These are phyloP conservation scores for Scolopax mira DNA, from an alignment of 2,113 vertebrate species.

Conservation along the genomic window DNA sequence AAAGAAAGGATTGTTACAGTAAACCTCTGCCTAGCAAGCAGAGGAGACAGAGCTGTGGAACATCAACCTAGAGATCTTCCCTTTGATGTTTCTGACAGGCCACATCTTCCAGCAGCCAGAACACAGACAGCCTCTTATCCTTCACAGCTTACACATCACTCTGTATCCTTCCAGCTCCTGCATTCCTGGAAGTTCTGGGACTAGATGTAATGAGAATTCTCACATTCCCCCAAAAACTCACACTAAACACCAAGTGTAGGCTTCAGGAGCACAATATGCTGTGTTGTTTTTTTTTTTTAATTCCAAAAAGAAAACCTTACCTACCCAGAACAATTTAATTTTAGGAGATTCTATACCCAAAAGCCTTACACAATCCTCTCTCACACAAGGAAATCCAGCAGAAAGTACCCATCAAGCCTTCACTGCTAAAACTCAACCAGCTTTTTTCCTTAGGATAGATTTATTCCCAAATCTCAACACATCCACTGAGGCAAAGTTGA, in stretches of 20 bases:
- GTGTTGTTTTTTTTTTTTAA: background rate
- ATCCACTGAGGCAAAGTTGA: background rate
- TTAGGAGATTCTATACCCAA: background rate
- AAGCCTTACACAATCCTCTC: background rate
- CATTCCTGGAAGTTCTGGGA: background rate
- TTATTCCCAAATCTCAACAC: background rate
- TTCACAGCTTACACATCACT: background rate
- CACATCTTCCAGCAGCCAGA: background rate
- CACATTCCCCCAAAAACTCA: background rate
- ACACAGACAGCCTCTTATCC: background rate
- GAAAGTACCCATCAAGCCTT: background rate
- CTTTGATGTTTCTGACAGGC: background rate
- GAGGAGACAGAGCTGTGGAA: background rate
- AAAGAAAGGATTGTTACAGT: accelerated
- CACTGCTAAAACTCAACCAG: background rate
- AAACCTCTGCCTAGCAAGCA: background rate
- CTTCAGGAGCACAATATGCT: background rate
- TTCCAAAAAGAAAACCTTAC: background rate
- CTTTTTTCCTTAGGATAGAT: background rate
- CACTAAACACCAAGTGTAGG: background rate
- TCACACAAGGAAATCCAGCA: background rate
- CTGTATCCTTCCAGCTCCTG: background rate
- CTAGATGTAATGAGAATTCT: background rate
- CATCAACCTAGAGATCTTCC: background rate
- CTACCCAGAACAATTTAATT: background rate